A percentile compares a stretch with the other conserved stretches of the same genome.
Evolutionary conservation across 2,797 vertebrate species (phyloP).

Genomic region (Schizopygopsis malacanthus): DNA sequence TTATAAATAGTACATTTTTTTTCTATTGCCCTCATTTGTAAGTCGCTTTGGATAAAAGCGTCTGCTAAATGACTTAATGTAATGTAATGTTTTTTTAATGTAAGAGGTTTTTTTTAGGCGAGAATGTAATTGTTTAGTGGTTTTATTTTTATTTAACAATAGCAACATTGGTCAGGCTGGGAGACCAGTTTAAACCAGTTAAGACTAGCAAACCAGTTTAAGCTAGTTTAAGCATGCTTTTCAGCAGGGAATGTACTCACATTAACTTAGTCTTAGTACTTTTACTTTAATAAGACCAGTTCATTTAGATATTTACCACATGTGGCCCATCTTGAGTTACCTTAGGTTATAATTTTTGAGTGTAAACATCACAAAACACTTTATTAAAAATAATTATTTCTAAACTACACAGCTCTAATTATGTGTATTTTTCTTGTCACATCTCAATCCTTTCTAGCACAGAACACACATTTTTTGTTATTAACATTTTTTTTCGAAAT

Average conservation of each 20-base stretch:
- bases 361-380: not conserved
- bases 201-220: not conserved
- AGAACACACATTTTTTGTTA: not conserved
- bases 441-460: not conserved
- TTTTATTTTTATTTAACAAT: not conserved
- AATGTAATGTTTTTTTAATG: too few species aligned
- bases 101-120: too few species aligned
- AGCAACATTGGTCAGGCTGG: not conserved
- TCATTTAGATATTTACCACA: constrained; percentile 4
- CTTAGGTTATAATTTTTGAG: not conserved
- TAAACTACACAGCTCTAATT: not conserved
- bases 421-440: not conserved
- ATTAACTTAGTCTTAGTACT: not conserved
- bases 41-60: too few species aligned
- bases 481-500: not conserved
- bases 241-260: not conserved
- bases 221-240: too few species aligned
- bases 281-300: constrained; percentile 14
- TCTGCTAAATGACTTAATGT: too few species aligned
- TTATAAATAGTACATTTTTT: too few species aligned
- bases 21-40: too few species aligned
- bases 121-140: too few species aligned
- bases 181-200: not conserved
- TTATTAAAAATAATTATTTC: constrained; percentile 8
- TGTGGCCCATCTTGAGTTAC: not conserved